Conservation (phyloP, 1,140 invertebrate genomes). For the Drosophila littoralis region DNA sequence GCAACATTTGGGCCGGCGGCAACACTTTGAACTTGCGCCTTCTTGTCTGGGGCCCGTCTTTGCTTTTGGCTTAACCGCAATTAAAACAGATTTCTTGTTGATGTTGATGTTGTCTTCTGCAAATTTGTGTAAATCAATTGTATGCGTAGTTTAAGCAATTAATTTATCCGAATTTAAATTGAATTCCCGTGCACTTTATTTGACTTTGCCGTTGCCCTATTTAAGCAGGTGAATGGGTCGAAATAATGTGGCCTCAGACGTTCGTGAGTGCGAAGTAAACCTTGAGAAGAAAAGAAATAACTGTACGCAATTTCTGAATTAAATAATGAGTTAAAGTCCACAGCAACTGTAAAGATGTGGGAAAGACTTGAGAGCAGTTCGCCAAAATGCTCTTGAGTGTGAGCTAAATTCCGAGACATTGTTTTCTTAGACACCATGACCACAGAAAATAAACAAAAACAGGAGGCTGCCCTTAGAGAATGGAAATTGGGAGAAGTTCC, state of each 20-base stretch:
- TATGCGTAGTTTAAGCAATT: constrained; percentile 73
- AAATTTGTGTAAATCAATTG: constrained; percentile 82
- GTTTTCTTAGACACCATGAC: background rate
- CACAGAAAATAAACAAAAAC: background rate
- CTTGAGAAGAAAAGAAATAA: no score
- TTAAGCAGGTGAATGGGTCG: background rate
- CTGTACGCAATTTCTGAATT: no score
- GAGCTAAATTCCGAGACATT: background rate
- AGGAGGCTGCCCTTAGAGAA: background rate
- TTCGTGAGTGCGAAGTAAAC: no score
- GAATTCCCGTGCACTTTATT: constrained; percentile 49
- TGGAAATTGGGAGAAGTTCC: background rate
- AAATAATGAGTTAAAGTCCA: background rate
- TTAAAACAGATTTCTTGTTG: constrained; percentile 81
- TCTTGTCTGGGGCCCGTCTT: constrained; percentile 27
- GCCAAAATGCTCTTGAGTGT: background rate
- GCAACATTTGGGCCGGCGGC: constrained; percentile 59
- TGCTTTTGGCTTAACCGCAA: constrained; percentile 70
- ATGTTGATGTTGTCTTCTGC: constrained; percentile 73
- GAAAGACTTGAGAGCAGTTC: background rate
- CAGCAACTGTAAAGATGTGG: background rate
- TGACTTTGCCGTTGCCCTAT: constrained; percentile 3
- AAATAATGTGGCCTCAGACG: background rate
- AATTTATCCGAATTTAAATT: constrained; percentile 75
- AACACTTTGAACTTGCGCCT: constrained; percentile 67